Evolutionary conservation across 2,797 vertebrate genomes (phyloP), one percentile per base, ranked within the genome.

Genomic region (Halcyon leucocephala): DNA sequence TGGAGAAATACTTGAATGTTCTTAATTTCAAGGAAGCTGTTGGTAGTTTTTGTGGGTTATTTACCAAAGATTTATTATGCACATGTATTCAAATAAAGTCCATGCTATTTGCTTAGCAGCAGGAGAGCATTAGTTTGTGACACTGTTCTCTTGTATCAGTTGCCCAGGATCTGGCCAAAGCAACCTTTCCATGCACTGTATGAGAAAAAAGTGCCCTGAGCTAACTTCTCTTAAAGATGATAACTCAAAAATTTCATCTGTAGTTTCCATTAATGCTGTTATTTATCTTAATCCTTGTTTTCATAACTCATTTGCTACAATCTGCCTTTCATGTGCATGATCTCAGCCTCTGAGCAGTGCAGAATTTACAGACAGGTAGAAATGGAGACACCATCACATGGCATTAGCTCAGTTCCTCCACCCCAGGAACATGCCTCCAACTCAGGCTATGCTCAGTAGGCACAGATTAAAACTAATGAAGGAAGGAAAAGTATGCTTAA

Each of bases 71-170:
- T 55, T 78, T 73, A 60, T 82, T 80, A 73, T 44, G 76, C 11
- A 19, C 66, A 42, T 71, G 48, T 84, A 92, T 90, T 93, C 80
- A 93, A 74, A 92, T 86, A 88, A 88, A 94, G 82, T 73, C 69
- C 58, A 18, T 78, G 89, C 54, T 93, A 96, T 88, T 96, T 95
- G 76, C 82, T 69, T 81, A 88, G 79, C 85, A 95, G 91, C 86
- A 93, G 77, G 89, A 94, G 46, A 60, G 29, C 52, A 28, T 58
- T 81, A 51, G 21, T 10, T 46, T 86, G 76, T 90, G 79, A 80
- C 95, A 92, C 25, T 79, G 79, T 33, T 83, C 20, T 79, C 49
- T 71, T 89, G 58, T 52, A 69, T 71, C 69, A 51, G 18, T 61
- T 72, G 46, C 37, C 72, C 28, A 33, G 70, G 9, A 72, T 55